Conservation (phyloP, 2,113 vertebrate species). For the Actenoides hombroni region DNA sequence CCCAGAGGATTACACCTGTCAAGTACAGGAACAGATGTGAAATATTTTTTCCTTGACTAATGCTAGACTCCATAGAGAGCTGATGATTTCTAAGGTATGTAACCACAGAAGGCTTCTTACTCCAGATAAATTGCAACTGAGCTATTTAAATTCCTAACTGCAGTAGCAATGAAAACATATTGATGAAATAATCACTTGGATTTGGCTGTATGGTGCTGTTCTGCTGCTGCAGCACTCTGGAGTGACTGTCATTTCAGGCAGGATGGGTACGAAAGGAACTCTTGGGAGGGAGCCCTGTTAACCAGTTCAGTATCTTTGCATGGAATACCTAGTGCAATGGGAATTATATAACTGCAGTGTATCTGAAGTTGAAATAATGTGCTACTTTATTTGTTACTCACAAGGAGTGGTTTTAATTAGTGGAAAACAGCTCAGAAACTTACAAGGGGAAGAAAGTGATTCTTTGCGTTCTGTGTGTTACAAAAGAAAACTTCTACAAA, state of each 20-base stretch:
- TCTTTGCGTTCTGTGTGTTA: neutral
- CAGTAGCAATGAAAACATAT: neutral
- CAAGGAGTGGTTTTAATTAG: neutral
- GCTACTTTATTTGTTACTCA: neutral
- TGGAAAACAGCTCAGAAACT: neutral
- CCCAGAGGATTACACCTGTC: neutral
- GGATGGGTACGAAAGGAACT: neutral
- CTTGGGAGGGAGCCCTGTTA: neutral
- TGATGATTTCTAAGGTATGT: neutral
- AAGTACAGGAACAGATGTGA: neutral
- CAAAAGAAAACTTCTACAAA: neutral
- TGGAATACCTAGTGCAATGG: neutral
- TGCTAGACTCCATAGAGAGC: neutral
- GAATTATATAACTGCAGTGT: neutral
- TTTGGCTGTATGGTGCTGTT: neutral
- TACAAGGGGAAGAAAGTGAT: neutral
- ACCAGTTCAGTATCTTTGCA: neutral
- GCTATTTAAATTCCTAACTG: neutral
- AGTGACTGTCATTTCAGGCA: neutral
- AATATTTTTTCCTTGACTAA: conserved; percentile 19
- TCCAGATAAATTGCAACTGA: neutral
- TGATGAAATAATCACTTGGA: conserved; percentile 7
- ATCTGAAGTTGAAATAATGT: neutral
- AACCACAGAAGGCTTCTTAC: neutral
- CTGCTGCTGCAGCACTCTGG: neutral